Evolutionary conservation across 2,888 invertebrate genomes (phyloP).

Genomic region (Kuschelorhynchus macadamiae): DNA sequence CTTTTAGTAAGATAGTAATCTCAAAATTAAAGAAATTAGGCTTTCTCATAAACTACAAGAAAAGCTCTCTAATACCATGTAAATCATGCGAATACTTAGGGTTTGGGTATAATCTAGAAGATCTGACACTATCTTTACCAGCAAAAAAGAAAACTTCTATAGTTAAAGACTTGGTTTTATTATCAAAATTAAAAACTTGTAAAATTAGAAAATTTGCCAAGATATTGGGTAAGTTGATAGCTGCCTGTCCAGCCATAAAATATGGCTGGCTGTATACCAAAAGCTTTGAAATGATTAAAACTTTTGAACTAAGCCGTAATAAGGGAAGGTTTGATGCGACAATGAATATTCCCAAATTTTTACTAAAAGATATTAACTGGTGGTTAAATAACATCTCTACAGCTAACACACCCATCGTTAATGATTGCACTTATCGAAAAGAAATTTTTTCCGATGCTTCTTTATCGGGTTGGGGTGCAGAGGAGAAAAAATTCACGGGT

Average conservation of each 20-base stretch:
- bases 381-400: neutral
- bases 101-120: neutral
- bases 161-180: too few relatives aligned
- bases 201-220: neutral
- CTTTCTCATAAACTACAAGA: neutral
- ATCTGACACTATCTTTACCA: neutral
- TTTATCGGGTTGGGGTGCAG: slow-evolving; percentile 16
- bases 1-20: neutral
- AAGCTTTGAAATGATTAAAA: neutral
- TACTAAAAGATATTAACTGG: slow-evolving; percentile 3
- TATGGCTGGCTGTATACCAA: slow-evolving; percentile 8
- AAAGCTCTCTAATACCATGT: neutral
- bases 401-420: neutral
- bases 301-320: neutral
- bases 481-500: slow-evolving; percentile 14
- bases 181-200: neutral
- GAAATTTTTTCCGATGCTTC: slow-evolving; percentile 18
- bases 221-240: slow-evolving; percentile 4
- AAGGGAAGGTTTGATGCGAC: neutral
- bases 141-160: neutral
- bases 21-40: too few relatives aligned
- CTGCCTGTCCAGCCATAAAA: slow-evolving; percentile 8
- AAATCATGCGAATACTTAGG: neutral
- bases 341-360: neutral
- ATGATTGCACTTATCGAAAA: neutral